Evolutionary conservation across 2,888 invertebrate species (phyloP).

Genomic region (Acleris emargana): DNA sequence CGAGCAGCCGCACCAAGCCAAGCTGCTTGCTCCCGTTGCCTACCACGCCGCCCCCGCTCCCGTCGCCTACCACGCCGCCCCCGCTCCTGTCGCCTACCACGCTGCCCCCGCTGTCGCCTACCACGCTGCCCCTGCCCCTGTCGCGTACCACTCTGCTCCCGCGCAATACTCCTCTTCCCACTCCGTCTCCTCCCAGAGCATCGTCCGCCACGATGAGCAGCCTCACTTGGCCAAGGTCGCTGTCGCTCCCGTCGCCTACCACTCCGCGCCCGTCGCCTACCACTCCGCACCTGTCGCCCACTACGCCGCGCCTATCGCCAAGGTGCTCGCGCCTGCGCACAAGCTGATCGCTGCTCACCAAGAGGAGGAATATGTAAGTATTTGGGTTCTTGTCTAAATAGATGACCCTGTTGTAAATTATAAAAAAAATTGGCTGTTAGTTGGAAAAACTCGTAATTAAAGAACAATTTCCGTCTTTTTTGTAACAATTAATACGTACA

Average conservation of each 20-base stretch:
- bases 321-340: slow-evolving; percentile 47
- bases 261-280: slow-evolving; percentile 50
- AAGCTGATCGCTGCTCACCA: slow-evolving; percentile 53
- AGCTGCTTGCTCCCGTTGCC: slow-evolving; percentile 34
- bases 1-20: slow-evolving; percentile 40
- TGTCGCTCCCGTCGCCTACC: slow-evolving; percentile 47
- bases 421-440: too few species aligned
- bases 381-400: neutral
- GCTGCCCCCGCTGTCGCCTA: slow-evolving; percentile 40
- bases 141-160: slow-evolving; percentile 45
- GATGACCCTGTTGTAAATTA: too few species aligned
- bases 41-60: slow-evolving; percentile 46
- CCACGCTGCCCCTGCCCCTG: slow-evolving; percentile 37
- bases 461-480: too few species aligned
- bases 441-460: too few species aligned
- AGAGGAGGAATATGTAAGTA: slow-evolving; percentile 65
- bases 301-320: slow-evolving; percentile 26
- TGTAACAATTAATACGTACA: too few species aligned
- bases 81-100: slow-evolving; percentile 49
- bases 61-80: slow-evolving; percentile 49
- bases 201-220: slow-evolving; percentile 56
- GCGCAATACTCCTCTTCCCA: slow-evolving; percentile 45
- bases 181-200: slow-evolving; percentile 52
- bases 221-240: slow-evolving; percentile 40
- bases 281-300: slow-evolving; percentile 46